Evolutionary conservation across 2,888 invertebrate species (phyloP).

Genomic region (Luffia ferchaultella): DNA sequence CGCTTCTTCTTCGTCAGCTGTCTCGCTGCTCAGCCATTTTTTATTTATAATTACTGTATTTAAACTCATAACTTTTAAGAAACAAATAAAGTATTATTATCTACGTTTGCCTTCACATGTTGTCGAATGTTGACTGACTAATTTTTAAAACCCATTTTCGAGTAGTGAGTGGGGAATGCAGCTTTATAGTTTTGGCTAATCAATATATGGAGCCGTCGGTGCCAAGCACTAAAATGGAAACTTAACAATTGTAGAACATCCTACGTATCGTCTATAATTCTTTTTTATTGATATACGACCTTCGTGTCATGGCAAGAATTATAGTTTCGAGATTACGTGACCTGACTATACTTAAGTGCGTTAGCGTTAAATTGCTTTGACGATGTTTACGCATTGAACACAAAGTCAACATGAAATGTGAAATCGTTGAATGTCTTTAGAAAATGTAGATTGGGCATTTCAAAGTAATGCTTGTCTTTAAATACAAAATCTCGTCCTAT

Average conservation of each 20-base stretch:
- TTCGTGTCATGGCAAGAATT: background rate
- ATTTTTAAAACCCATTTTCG: background rate
- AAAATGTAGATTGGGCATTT: no score
- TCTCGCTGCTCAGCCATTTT: constrained; percentile 66
- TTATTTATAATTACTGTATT: constrained; percentile 29
- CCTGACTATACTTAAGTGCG: no score
- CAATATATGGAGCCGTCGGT: constrained; percentile 51
- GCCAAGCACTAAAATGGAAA: constrained; percentile 26
- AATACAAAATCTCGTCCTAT: no score
- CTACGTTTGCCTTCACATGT: background rate
- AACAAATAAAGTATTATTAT: background rate
- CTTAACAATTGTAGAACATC: constrained; percentile 25
- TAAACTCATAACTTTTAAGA: constrained; percentile 23
- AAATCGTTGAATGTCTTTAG: no score
- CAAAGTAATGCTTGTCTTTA: no score
- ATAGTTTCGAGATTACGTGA: background rate
- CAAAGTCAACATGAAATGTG: no score
- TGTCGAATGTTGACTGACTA: background rate
- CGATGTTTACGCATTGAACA: no score
- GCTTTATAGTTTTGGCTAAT: constrained; percentile 20
- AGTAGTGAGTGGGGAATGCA: background rate
- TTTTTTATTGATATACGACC: constrained; percentile 1
- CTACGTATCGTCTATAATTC: constrained; percentile 3
- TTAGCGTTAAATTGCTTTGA: no score
- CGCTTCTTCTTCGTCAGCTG: constrained; percentile 49